A percentile compares a stretch with the other conserved stretches of the same genome.
Evolutionary conservation across 2,113 vertebrate species (phyloP).

Genomic region (Manacus vitellinus): DNA sequence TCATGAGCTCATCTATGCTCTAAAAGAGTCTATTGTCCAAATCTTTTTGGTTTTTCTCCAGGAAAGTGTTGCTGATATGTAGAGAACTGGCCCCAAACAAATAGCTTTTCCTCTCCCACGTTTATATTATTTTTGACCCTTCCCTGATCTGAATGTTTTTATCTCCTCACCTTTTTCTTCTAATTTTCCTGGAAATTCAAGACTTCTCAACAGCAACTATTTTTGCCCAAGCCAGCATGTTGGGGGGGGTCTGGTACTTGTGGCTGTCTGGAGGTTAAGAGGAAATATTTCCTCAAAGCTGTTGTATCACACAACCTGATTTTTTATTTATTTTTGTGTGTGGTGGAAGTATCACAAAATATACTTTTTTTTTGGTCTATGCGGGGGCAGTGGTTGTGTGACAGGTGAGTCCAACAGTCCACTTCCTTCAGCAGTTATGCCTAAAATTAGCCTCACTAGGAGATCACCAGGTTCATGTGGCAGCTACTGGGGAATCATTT

Average conservation of each 20-base stretch:
- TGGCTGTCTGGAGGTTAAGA: fast-evolving
- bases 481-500: not conserved
- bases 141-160: not conserved
- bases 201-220: not conserved
- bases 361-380: fast-evolving
- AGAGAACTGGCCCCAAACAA: not conserved
- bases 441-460: not conserved
- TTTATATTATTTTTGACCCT: not conserved
- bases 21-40: slow-evolving; percentile 47
- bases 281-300: not conserved
- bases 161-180: not conserved
- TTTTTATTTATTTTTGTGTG: not conserved
- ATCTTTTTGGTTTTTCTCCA: not conserved
- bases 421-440: not conserved
- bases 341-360: not conserved
- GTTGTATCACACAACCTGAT: not conserved
- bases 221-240: not conserved
- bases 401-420: not conserved
- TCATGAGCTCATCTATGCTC: slow-evolving; percentile 35
- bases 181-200: not conserved
- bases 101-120: not conserved
- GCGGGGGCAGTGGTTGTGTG: not conserved
- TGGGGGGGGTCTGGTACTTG: not conserved
- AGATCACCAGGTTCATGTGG: not conserved
- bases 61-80: not conserved